These are phyloP conservation scores for Pempheris klunzingeri DNA, from an alignment of 2,797 vertebrate species.

Conservation along the genomic window DNA sequence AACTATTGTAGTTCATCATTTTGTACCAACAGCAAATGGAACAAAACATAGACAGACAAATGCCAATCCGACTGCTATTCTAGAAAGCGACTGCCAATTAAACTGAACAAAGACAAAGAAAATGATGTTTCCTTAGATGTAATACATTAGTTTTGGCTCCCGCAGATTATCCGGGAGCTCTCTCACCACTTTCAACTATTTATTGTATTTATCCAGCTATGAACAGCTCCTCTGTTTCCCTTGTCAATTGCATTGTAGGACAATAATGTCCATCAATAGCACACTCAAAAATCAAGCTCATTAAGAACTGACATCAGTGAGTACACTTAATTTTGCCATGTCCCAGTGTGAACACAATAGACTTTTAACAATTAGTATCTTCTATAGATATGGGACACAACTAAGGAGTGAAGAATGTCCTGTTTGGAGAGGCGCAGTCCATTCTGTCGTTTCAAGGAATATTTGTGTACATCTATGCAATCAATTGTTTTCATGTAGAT, in stretches of 20 bases:
- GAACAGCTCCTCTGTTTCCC: constrained; percentile 20
- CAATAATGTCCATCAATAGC: constrained; percentile 40
- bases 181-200: constrained; percentile 23
- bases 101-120: constrained; percentile 38
- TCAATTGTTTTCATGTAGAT: constrained; percentile 31
- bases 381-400: constrained; percentile 8
- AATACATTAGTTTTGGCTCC: constrained; percentile 25
- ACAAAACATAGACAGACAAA: constrained; percentile 5
- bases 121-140: constrained; percentile 41
- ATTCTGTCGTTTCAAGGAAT: constrained; percentile 32
- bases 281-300: constrained; percentile 25
- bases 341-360: not conserved
- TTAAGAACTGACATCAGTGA: constrained; percentile 21
- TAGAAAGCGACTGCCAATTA: constrained; percentile 42
- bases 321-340: constrained; percentile 18
- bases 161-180: constrained; percentile 23
- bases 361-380: not conserved
- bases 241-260: constrained; percentile 10
- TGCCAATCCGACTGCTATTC: constrained; percentile 31
- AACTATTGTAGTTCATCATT: not conserved
- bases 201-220: constrained; percentile 28
- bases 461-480: constrained; percentile 38
- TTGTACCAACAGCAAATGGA: not conserved
- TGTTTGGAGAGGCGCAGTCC: constrained; percentile 9
- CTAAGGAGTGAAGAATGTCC: not conserved